Base-by-base conservation (phyloP, 1,140 invertebrate genomes). In the Phthorimaea operculella region DNA sequence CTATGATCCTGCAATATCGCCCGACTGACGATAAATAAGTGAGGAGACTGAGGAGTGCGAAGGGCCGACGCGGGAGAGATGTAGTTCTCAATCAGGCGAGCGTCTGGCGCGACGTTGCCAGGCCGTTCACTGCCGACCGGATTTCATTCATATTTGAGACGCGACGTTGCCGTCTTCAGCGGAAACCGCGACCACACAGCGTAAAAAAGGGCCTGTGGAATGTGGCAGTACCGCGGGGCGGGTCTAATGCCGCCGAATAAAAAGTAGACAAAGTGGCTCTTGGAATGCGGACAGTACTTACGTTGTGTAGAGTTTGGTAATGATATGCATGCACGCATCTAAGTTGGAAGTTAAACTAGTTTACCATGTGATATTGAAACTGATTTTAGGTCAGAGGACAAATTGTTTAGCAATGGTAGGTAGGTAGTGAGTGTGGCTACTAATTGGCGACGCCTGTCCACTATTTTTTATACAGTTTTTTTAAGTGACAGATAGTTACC, bases 91-190 rank as follows among this genome's bases (percentile, higher is more conserved):
- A 85, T 85, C 79, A 76, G 70, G 70, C 72, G 57, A 66, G 69
- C 77, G 79, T 78, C 79, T 80, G 70, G 70, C 28, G 82, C 79
- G 74, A 76, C 74, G 82, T 85, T 85, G 82, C 82, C 82, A 57
- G 58, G 21, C 76, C 76, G 78, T 53, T 62, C 73, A 67, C 70
- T 59, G 70, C 60, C 72, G 74, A 79, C 77, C 73, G 79, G 79
- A 79, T 84, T 85, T 85, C 82, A 85, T 85, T 85, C 82, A 85
- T 85, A 83, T 85, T 81, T 85, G 74, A 81, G 70, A 72, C 70
- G 77, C 79, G 79, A 66, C 77, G 82, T 85, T 85, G 82, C 82
- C 79, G 79, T 75, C 69, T 70, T 71, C 76, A 77, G 74, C 82
- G 82, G 82, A 85, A 85, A 83, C 79, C 77, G 77, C 78, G 79